Evolutionary conservation across 2,797 vertebrate species (phyloP).

Genomic region (Cuculus canorus): DNA sequence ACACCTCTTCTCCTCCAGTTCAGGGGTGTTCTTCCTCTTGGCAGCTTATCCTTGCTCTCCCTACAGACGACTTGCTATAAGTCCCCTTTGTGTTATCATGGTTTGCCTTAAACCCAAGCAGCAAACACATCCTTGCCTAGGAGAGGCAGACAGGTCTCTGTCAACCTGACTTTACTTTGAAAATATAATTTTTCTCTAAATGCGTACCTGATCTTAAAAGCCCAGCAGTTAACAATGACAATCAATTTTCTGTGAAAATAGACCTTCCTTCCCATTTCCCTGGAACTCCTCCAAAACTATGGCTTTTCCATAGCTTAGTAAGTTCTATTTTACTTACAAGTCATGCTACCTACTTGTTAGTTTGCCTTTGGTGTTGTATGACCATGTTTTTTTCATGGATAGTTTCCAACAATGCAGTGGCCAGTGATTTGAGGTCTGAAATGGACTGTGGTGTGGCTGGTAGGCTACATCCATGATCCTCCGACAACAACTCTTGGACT

Average conservation of each 20-base stretch:
- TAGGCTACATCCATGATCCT: slow-evolving; percentile 93
- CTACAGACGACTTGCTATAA: not conserved
- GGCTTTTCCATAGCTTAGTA: not conserved
- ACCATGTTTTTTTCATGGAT: slow-evolving; percentile 99
- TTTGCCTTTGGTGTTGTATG: slow-evolving; percentile 97
- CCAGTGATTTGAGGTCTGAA: slow-evolving; percentile 95
- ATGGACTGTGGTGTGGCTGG: slow-evolving; percentile 96
- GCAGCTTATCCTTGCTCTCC: not conserved
- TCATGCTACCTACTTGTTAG: slow-evolving; percentile 88
- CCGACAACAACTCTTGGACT: slow-evolving; percentile 87
- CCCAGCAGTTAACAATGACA: not conserved
- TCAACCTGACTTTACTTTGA: not conserved
- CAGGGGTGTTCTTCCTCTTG: not conserved
- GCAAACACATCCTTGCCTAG: not conserved
- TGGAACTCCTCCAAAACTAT: not conserved
- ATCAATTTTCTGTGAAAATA: not conserved
- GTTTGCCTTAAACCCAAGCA: not conserved
- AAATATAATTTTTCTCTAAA: not conserved
- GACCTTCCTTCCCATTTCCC: not conserved
- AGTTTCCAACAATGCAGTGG: slow-evolving; percentile 94
- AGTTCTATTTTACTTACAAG: not conserved
- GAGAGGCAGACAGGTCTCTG: not conserved
- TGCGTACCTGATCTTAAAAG: not conserved
- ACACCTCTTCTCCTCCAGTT: not conserved
- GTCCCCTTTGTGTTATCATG: not conserved